Percentiles rank a stretch among this genome's conserved stretches.
Evolutionary conservation across 2,797 vertebrate genomes (phyloP).

Genomic region (Chromis chromis): DNA sequence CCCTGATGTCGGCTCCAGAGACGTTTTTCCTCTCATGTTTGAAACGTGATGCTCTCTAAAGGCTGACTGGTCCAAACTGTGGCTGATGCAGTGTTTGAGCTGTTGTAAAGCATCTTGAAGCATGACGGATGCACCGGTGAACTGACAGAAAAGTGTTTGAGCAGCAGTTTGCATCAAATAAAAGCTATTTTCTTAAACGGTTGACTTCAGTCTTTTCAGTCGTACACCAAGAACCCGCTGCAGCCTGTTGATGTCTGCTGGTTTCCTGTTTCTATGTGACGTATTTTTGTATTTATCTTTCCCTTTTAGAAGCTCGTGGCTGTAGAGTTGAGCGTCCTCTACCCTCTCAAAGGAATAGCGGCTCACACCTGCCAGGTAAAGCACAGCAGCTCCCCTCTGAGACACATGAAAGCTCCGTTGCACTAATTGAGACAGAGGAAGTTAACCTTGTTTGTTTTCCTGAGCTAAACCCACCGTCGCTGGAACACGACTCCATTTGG

Average conservation of each 20-base stretch:
- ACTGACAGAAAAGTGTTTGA: slow-evolving; percentile 26
- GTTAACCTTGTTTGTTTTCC: neutral
- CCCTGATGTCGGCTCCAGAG: neutral
- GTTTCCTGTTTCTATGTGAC: neutral
- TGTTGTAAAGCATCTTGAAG: slow-evolving; percentile 34
- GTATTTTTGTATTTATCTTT: neutral
- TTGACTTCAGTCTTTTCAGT: slow-evolving; percentile 1
- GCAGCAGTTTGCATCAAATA: slow-evolving; percentile 67
- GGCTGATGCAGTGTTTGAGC: slow-evolving; percentile 33
- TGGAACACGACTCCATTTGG: slow-evolving; percentile 8
- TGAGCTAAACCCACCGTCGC: neutral
- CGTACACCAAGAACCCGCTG: too few species aligned
- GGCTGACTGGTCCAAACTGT: neutral
- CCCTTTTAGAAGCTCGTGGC: slow-evolving; percentile 21
- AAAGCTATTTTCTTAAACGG: slow-evolving; percentile 75
- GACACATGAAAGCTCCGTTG: neutral
- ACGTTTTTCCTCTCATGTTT: slow-evolving; percentile 6
- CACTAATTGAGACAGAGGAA: neutral
- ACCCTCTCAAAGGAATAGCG: slow-evolving; percentile 16
- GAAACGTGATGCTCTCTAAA: slow-evolving; percentile 21
- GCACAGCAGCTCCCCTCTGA: slow-evolving; percentile 6
- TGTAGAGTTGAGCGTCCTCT: neutral
- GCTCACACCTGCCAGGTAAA: slow-evolving; percentile 32
- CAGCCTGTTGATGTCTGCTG: neutral
- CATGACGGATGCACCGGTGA: slow-evolving; percentile 24